Conservation (phyloP, 2,113 vertebrate species). For the Tricholaema leucomelas region DNA sequence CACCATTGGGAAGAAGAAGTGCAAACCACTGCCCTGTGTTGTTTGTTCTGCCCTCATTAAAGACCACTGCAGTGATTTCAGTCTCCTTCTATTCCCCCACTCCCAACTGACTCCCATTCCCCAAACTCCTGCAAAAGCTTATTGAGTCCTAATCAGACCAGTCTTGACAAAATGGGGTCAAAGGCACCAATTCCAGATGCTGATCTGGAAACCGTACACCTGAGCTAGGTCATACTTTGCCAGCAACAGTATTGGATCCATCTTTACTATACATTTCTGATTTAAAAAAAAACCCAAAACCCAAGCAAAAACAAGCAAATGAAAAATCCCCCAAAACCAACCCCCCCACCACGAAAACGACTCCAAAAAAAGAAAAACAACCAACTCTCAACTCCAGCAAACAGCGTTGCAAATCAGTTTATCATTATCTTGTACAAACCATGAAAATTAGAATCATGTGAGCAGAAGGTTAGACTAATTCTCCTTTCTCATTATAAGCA, state of each 20-base stretch:
- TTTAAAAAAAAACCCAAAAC: background rate
- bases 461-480: slow-evolving; percentile 89
- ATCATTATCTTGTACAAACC: slow-evolving; percentile 81
- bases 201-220: background rate
- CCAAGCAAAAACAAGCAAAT: background rate
- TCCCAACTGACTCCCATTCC: background rate
- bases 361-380: background rate
- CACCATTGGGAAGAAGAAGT: background rate
- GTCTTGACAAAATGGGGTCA: background rate
- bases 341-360: no score
- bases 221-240: slow-evolving; percentile 28
- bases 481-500: slow-evolving; percentile 91
- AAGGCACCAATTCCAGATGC: background rate
- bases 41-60: background rate
- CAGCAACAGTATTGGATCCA: slow-evolving; percentile 17
- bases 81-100: background rate
- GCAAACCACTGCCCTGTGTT: background rate
- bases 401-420: slow-evolving; percentile 75
- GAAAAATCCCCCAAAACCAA: no score
- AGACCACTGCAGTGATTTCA: background rate
- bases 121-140: background rate
- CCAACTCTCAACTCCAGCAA: slow-evolving; percentile 42
- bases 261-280: slow-evolving; percentile 46
- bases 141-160: background rate
- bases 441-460: slow-evolving; percentile 85